Percentiles rank a stretch among this genome's conserved stretches.
Evolutionary conservation across 2,888 invertebrate species (phyloP).

Genomic region (Anthrax anthrax): DNA sequence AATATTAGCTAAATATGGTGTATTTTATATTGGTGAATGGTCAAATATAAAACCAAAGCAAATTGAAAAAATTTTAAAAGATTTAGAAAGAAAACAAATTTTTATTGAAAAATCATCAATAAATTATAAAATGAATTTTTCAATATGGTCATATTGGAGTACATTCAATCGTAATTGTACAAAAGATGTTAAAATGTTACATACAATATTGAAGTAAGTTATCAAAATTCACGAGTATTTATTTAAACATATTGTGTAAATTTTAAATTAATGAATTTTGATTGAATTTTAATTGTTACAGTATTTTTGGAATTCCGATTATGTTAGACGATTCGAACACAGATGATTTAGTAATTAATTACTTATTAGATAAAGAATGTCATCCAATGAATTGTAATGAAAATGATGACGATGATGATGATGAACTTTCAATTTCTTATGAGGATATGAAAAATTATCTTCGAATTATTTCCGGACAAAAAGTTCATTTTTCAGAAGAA

Average conservation of each 20-base stretch:
- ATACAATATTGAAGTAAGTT: constrained; percentile 28
- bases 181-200: constrained; percentile 21
- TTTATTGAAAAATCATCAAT: constrained; percentile 19
- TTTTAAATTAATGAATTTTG: background rate
- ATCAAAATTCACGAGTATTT: constrained; percentile 4
- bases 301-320: constrained; percentile 32
- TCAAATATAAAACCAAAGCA: constrained; percentile 18
- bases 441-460: constrained; percentile 25
- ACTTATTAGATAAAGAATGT: constrained; percentile 20
- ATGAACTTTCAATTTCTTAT: constrained; percentile 21
- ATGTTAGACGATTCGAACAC: constrained; percentile 20
- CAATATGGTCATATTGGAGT: constrained; percentile 32
- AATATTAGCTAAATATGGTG: constrained; percentile 28
- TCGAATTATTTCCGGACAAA: constrained; percentile 18
- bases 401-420: constrained; percentile 12
- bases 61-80: constrained; percentile 21
- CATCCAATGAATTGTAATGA: background rate
- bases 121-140: constrained; percentile 20
- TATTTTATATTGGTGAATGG: constrained; percentile 34
- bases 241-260: constrained; percentile 5
- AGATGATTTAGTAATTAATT: constrained; percentile 21
- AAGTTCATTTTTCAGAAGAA: constrained; percentile 18
- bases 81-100: constrained; percentile 18
- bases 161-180: constrained; percentile 19
- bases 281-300: constrained; percentile 8